These are phyloP conservation scores for Melangyna quadrimaculata DNA, from an alignment of 2,888 invertebrate species.

Conservation along the genomic window DNA sequence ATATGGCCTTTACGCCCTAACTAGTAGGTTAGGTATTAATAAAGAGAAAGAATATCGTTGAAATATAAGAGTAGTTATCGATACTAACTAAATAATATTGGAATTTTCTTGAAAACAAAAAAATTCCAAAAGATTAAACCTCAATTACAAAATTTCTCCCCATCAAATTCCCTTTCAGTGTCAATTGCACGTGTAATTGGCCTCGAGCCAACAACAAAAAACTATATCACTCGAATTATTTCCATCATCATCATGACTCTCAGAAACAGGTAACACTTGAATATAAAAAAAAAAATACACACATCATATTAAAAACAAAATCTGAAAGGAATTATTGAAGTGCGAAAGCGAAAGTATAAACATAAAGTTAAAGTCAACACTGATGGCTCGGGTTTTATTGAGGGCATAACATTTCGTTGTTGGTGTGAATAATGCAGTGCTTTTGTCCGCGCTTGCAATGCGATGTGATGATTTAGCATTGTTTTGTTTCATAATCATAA, in stretches of 20 bases:
- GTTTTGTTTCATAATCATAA: background rate
- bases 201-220: background rate
- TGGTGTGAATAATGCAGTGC: background rate
- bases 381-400: background rate
- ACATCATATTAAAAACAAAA: background rate
- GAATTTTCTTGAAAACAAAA: background rate
- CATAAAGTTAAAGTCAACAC: background rate
- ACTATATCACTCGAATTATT: conserved; percentile 14
- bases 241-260: background rate
- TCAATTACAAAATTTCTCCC: background rate
- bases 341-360: conserved; percentile 45
- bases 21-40: too few species aligned
- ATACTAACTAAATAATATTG: too few species aligned
- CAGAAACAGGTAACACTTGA: background rate
- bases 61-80: too few species aligned
- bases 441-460: background rate
- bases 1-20: too few species aligned
- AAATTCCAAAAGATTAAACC: conserved; percentile 8
- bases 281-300: background rate
- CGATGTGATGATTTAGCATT: background rate
- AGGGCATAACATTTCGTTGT: conserved; percentile 6
- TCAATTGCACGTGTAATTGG: conserved; percentile 35
- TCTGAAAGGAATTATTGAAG: conserved; percentile 33
- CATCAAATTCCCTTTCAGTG: conserved; percentile 18
- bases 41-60: too few species aligned